phyloP scores from a whole-genome alignment of 2,888 invertebrate genomes.

The Rhagonycha fulva region DNA sequence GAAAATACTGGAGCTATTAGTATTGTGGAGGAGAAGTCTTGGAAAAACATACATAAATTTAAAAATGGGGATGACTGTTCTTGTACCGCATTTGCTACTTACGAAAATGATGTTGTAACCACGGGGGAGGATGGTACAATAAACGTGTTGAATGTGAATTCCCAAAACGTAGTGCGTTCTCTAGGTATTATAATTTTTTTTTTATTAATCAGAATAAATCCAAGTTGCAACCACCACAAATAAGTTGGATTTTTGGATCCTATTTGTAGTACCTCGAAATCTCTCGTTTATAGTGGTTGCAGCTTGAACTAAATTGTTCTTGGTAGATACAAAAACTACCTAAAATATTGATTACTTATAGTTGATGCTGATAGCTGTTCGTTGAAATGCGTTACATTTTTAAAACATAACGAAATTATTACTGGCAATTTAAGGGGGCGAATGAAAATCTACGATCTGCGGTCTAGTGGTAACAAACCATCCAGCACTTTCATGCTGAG shows the following conservation, averaged over 20 bases:
- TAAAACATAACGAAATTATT: constrained; percentile 74
- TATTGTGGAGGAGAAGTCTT: constrained; percentile 63
- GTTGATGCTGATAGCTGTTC: constrained; percentile 82
- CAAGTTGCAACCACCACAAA: no score
- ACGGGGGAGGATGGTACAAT: constrained; percentile 85
- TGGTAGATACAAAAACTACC: not conserved
- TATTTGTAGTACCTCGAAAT: no score
- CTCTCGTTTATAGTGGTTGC: no score
- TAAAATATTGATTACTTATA: constrained; percentile 43
- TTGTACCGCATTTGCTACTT: constrained; percentile 76
- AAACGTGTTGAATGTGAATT: constrained; percentile 60
- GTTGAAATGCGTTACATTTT: constrained; percentile 74
- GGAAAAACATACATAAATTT: constrained; percentile 72
- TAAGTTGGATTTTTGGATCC: no score
- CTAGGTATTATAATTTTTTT: constrained; percentile 56
- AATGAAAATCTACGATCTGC: constrained; percentile 87
- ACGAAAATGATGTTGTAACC: constrained; percentile 78
- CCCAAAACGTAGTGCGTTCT: constrained; percentile 55
- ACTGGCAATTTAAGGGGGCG: constrained; percentile 88
- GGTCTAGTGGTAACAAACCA: constrained; percentile 66
- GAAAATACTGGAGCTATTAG: constrained; percentile 62
- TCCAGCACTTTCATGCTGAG: constrained; percentile 73
- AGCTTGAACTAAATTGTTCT: no score
- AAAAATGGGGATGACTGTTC: constrained; percentile 62
- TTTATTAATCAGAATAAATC: no score